Conservation (phyloP, 2,113 vertebrate species). For the Castor canadensis region DNA sequence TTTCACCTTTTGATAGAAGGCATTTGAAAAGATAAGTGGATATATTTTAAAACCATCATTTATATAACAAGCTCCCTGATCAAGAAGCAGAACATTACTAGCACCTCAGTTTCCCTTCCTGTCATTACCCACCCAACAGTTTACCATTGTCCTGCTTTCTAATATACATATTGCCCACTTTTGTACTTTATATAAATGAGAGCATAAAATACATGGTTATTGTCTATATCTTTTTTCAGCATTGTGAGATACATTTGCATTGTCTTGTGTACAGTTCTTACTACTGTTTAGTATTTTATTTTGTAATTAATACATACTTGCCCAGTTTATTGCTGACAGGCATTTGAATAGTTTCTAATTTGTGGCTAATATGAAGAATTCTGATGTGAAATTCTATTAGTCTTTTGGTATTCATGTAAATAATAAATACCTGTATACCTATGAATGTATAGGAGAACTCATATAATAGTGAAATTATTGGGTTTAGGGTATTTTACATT, state of each 20-base stretch:
- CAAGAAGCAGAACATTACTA: conserved; percentile 12
- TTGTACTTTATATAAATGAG: too few relatives aligned
- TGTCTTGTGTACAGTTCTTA: too few relatives aligned
- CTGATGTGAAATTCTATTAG: too few relatives aligned
- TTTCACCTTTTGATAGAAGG: background rate
- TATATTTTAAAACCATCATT: background rate
- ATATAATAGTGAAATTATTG: too few relatives aligned
- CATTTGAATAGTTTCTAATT: too few relatives aligned
- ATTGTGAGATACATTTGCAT: background rate
- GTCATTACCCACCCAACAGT: background rate
- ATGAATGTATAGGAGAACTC: too few relatives aligned
- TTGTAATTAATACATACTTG: conserved; percentile 9
- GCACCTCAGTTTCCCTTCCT: background rate
- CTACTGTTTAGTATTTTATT: conserved; percentile 38
- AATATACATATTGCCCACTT: background rate
- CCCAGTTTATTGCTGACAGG: background rate
- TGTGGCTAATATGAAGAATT: too few relatives aligned
- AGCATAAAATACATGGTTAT: too few relatives aligned
- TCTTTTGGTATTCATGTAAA: too few relatives aligned
- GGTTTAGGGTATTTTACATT: too few relatives aligned
- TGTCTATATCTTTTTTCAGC: too few relatives aligned
- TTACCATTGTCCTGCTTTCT: background rate
- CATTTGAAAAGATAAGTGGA: background rate
- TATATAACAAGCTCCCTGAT: background rate
- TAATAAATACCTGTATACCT: too few relatives aligned